Conservation (phyloP, 2,888 invertebrate genomes). For the Amphimallon solstitiale region DNA sequence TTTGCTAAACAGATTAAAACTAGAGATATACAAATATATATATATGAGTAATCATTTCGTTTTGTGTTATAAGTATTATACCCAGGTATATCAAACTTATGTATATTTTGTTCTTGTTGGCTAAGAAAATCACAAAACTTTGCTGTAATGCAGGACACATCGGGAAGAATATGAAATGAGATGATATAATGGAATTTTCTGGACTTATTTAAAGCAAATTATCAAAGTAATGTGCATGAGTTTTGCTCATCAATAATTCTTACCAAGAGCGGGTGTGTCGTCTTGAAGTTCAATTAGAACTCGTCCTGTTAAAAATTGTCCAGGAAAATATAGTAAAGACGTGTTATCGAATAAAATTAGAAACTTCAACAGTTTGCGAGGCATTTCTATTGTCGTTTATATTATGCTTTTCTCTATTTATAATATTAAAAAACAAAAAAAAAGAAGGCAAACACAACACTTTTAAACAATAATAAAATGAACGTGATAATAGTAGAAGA, state of each 20-base stretch:
- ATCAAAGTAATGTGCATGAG: conserved; percentile 11
- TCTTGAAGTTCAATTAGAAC: conserved; percentile 93
- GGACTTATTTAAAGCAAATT: conserved; percentile 13
- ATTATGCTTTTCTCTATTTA: not conserved
- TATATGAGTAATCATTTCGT: no score
- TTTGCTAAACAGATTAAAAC: no score
- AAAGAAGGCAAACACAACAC: conserved; percentile 17
- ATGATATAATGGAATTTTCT: conserved; percentile 1
- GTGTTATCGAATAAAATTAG: conserved; percentile 94
- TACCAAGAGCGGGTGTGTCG: conserved; percentile 89
- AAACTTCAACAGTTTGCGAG: conserved; percentile 90
- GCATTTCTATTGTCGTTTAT: conserved; percentile 66
- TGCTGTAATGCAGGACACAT: not conserved
- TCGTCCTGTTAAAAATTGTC: conserved; percentile 91
- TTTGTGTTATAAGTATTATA: no score
- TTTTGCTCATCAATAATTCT: conserved; percentile 58
- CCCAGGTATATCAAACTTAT: not conserved
- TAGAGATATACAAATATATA: no score
- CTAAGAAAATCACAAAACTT: not conserved
- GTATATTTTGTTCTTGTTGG: not conserved
- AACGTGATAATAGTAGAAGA: no score
- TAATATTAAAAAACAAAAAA: not conserved
- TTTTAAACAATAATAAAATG: not conserved
- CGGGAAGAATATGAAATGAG: conserved; percentile 7
- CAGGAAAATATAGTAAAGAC: conserved; percentile 91